Conservation (phyloP, 2,888 invertebrate genomes). For the Synanthedon andrenaeformis region DNA sequence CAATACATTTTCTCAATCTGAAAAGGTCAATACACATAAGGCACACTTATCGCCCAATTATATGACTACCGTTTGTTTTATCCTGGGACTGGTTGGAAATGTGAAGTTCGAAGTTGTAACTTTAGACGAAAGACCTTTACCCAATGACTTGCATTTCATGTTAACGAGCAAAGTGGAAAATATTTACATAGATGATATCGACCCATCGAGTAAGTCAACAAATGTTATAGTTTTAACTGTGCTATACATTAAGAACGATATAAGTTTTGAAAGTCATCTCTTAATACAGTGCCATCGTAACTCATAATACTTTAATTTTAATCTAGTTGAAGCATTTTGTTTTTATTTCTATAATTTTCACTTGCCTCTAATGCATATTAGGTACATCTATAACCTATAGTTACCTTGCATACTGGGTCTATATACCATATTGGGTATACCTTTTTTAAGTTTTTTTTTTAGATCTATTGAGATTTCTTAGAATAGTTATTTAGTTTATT, state of each 20-base stretch:
- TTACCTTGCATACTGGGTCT: no score
- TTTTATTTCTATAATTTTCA: no score
- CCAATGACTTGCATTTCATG: conserved; percentile 48
- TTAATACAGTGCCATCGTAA: no score
- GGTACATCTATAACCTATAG: no score
- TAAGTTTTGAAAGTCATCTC: no score
- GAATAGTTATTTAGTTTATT: no score
- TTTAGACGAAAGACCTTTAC: conserved; percentile 32
- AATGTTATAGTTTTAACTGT: background rate
- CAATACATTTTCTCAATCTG: conserved; percentile 34
- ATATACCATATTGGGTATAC: no score
- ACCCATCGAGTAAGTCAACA: conserved; percentile 41
- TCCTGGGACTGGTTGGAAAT: conserved; percentile 41
- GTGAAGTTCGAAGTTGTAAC: conserved; percentile 58
- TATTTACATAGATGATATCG: conserved; percentile 54
- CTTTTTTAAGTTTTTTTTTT: no score
- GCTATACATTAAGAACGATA: background rate
- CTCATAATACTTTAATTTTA: no score
- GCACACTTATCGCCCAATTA: conserved; percentile 37
- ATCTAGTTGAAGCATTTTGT: no score
- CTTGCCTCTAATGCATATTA: no score
- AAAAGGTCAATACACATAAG: conserved; percentile 28
- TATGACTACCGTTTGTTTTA: conserved; percentile 34
- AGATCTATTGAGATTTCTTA: no score
- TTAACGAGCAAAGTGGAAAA: conserved; percentile 50